Percentiles rank a stretch among this genome's conserved stretches.
Conservation (phyloP, 2,888 invertebrate species). For the Onthophagus sagittarius region DNA sequence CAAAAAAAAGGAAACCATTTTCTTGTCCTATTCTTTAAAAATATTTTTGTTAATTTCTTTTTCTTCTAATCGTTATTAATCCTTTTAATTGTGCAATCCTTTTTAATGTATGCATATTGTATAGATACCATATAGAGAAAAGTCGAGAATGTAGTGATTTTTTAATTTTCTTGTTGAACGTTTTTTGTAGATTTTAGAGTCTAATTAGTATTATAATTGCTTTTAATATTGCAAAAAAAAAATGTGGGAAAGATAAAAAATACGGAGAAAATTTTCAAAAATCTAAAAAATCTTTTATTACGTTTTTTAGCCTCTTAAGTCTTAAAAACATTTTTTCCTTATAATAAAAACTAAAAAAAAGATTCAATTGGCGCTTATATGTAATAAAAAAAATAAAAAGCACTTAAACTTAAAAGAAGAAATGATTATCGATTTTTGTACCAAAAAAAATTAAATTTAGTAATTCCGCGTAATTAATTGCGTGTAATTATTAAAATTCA, state of each 20-base stretch:
- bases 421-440: slow-evolving; percentile 17
- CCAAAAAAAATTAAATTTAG: too few relatives aligned
- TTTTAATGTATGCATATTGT: slow-evolving; percentile 1
- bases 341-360: slow-evolving; percentile 14
- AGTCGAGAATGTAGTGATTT: slow-evolving; percentile 16
- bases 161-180: slow-evolving; percentile 24
- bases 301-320: slow-evolving; percentile 23
- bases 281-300: slow-evolving; percentile 13
- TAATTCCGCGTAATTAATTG: too few relatives aligned
- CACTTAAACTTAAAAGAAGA: slow-evolving; percentile 26
- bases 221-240: slow-evolving; percentile 28
- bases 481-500: too few relatives aligned
- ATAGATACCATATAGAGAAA: neutral
- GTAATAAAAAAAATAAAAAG: slow-evolving; percentile 35
- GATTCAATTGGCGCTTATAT: slow-evolving; percentile 22
- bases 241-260: slow-evolving; percentile 13
- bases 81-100: slow-evolving; percentile 22
- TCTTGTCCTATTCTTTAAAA: too few relatives aligned
- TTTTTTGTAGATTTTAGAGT: slow-evolving; percentile 21
- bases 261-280: slow-evolving; percentile 9
- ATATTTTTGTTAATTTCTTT: neutral
- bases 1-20: too few relatives aligned
- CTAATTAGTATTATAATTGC: slow-evolving; percentile 25
- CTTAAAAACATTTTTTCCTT: slow-evolving; percentile 21
- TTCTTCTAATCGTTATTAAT: neutral